A percentile compares a stretch with the other conserved stretches of the same genome.
phyloP scores from a whole-genome alignment of 2,113 vertebrate species.

The Alouatta palliata region DNA sequence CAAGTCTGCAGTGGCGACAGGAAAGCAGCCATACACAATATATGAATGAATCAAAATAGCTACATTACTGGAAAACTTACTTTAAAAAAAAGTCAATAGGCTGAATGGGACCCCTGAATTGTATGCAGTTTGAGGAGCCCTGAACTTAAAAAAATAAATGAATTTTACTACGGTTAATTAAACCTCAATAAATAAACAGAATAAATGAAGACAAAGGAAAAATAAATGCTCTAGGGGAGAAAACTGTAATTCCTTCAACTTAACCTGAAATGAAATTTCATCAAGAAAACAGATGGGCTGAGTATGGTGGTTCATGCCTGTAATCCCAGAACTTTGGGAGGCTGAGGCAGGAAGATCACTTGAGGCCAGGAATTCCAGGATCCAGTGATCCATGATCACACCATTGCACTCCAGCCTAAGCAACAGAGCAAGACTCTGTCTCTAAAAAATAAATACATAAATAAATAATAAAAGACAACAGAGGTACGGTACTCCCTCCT shows the following conservation, averaged over 20 bases:
- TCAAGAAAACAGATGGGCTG: background rate
- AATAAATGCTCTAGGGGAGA: background rate
- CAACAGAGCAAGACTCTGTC: too few relatives aligned
- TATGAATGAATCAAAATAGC: background rate
- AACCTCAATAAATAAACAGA: background rate
- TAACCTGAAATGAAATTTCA: background rate
- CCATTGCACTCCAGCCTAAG: too few relatives aligned
- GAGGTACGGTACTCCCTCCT: background rate
- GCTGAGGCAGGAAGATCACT: too few relatives aligned
- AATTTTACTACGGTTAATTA: background rate
- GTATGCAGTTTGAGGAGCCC: background rate
- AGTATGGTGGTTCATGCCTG: too few relatives aligned
- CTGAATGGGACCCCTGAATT: background rate
- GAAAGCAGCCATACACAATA: background rate
- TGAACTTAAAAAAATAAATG: background rate
- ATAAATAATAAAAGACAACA: too few relatives aligned
- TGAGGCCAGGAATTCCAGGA: too few relatives aligned
- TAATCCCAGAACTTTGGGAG: too few relatives aligned
- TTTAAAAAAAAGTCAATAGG: background rate
- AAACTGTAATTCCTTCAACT: background rate
- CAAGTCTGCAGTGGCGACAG: accelerated
- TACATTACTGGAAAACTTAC: background rate
- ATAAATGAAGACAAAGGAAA: background rate
- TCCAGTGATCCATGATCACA: too few relatives aligned
- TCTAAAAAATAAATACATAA: too few relatives aligned